A percentile compares a stretch with the other conserved stretches of the same genome.
Conservation (phyloP, 2,113 vertebrate species). For the Vimba vimba region DNA sequence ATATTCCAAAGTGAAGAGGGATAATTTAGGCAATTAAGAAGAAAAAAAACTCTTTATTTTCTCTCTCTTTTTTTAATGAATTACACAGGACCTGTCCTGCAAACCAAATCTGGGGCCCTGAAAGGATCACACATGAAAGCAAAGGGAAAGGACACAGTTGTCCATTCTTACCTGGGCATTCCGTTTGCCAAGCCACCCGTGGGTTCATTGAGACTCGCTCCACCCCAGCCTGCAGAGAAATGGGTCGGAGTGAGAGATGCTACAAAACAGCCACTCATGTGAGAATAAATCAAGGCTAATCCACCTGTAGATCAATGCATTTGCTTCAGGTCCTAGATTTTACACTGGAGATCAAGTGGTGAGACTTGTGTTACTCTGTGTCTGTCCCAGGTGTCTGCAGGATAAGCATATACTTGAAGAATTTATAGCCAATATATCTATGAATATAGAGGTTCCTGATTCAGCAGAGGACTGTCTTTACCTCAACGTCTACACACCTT, state of each 20-base stretch:
- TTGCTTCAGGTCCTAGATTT: neutral
- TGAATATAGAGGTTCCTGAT: slow-evolving; percentile 52
- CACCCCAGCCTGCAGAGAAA: slow-evolving; percentile 75
- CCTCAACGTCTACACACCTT: slow-evolving; percentile 77
- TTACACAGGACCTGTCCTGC: slow-evolving; percentile 69
- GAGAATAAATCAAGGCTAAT: slow-evolving; percentile 53
- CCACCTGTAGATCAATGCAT: neutral
- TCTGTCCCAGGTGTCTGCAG: slow-evolving; percentile 71
- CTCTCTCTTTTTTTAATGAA: neutral
- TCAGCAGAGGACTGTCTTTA: slow-evolving; percentile 81
- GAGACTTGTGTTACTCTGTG: neutral
- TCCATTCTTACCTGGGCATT: slow-evolving; percentile 80
- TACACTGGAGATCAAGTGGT: neutral
- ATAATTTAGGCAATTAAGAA: no score
- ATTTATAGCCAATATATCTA: accelerated
- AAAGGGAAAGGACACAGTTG: slow-evolving; percentile 69
- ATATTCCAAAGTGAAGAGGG: no score
- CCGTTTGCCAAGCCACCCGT: slow-evolving; percentile 85
- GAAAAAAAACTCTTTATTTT: no score
- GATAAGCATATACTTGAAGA: accelerated
- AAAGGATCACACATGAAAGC: slow-evolving; percentile 69
- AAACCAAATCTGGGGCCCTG: slow-evolving; percentile 72
- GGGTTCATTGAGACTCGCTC: slow-evolving; percentile 79
- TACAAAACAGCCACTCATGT: slow-evolving; percentile 79
- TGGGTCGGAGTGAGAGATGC: slow-evolving; percentile 81